These are phyloP conservation scores for Dolichomitus sp. DNA, from an alignment of 2,888 invertebrate species.

Conservation along the genomic window DNA sequence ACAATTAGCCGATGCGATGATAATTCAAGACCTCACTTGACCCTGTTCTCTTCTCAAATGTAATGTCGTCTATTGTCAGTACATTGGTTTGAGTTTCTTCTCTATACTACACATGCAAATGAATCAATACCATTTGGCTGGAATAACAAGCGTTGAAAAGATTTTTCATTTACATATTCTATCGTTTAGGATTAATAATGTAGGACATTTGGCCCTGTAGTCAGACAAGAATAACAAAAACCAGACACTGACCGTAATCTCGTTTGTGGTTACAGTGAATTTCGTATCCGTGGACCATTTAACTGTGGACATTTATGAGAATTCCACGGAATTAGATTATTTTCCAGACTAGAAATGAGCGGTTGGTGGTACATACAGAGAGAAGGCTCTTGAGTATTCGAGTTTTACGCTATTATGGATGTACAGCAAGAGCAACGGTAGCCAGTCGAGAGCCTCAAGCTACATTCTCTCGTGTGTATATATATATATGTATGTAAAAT, in stretches of 20 bases:
- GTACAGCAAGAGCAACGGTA: conserved; percentile 24
- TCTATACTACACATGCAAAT: neutral
- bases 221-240: neutral
- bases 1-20: conserved; percentile 75
- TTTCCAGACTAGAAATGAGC: conserved; percentile 40
- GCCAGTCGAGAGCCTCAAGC: conserved; percentile 16
- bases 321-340: conserved; percentile 60
- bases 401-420: conserved; percentile 35
- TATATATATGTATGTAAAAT: neutral
- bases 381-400: neutral
- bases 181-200: neutral
- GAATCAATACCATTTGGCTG: neutral
- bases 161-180: neutral
- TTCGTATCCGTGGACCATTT: conserved; percentile 8
- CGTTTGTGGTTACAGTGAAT: conserved; percentile 30
- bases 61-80: no score
- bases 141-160: neutral
- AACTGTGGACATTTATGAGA: conserved; percentile 33
- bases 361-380: neutral
- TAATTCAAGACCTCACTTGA: conserved; percentile 67
- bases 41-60: conserved; percentile 23
- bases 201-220: neutral
- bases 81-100: neutral
- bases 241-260: conserved; percentile 16
- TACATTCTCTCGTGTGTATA: neutral